These are phyloP conservation scores for Dryobotodes eremita DNA, from an alignment of 2,888 invertebrate species.

Conservation along the genomic window DNA sequence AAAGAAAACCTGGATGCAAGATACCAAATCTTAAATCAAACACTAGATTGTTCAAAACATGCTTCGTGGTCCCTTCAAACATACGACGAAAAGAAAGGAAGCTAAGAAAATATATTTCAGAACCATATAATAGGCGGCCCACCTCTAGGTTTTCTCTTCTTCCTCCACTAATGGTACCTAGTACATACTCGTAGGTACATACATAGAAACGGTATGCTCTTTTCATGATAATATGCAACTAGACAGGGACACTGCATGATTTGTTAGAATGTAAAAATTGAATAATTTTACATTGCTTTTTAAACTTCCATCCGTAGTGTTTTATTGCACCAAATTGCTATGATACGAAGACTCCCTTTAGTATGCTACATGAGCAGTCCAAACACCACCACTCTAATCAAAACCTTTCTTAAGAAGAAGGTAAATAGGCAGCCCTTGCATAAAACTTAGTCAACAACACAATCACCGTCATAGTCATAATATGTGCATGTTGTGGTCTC, in stretches of 20 bases:
- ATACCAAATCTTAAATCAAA: not conserved
- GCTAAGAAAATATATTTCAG: not conserved
- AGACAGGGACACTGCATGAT: not conserved
- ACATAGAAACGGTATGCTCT: not conserved
- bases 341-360: not conserved
- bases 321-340: not conserved
- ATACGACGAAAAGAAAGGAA: no score
- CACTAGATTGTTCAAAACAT: not conserved
- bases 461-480: no score
- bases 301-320: not conserved
- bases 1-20: not conserved
- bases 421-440: not conserved
- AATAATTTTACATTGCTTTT: not conserved
- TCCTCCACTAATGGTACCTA: not conserved
- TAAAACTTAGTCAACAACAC: constrained; percentile 22
- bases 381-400: not conserved
- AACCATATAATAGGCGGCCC: not conserved
- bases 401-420: not conserved
- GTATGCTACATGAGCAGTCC: not conserved
- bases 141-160: constrained; percentile 8
- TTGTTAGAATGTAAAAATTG: not conserved
- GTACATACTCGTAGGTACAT: no score
- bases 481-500: no score
- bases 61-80: not conserved
- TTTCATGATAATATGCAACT: not conserved